A percentile compares a stretch with the other conserved stretches of the same genome.
These are phyloP conservation scores for Hydrozoanthus gracilis DNA, from an alignment of 92 coral and sea anemone species.

Conservation along the genomic window DNA sequence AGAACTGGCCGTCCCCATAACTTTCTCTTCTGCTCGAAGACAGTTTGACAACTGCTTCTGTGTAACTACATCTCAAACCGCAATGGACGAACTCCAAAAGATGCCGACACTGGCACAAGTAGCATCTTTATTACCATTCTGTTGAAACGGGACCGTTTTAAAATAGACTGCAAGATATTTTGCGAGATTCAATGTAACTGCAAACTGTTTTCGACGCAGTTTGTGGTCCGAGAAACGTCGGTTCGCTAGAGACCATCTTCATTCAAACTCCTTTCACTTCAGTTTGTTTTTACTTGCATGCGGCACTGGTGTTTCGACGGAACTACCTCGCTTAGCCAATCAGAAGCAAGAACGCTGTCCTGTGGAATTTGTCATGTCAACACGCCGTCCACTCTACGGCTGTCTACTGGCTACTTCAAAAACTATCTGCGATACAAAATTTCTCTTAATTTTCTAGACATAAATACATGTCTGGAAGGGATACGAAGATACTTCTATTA, in stretches of 20 bases:
- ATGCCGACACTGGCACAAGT: not conserved
- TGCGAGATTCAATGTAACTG: not conserved
- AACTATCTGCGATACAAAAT: not conserved
- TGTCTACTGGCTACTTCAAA: slow-evolving; percentile 15
- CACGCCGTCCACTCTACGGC: too few species aligned
- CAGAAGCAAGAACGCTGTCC: slow-evolving; percentile 18
- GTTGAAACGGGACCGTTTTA: not conserved
- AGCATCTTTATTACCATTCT: not conserved
- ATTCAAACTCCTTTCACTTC: not conserved
- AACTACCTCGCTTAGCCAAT: slow-evolving; percentile 59
- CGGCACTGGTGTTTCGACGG: slow-evolving; percentile 22
- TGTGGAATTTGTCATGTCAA: not conserved
- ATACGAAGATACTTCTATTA: too few species aligned
- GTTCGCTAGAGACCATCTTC: not conserved
- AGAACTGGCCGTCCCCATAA: slow-evolving; percentile 88
- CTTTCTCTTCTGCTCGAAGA: not conserved
- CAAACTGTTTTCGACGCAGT: not conserved
- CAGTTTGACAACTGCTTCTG: not conserved
- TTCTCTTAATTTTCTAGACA: too few species aligned
- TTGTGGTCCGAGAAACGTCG: not conserved
- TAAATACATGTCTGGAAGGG: too few species aligned
- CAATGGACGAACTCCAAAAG: not conserved
- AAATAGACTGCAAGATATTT: not conserved
- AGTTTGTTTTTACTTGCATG: slow-evolving; percentile 57
- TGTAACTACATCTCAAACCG: not conserved